Evolutionary conservation across 2,888 invertebrate species (phyloP), one percentile per base, ranked within the genome.

Genomic region (Eupithecia vulgata): DNA sequence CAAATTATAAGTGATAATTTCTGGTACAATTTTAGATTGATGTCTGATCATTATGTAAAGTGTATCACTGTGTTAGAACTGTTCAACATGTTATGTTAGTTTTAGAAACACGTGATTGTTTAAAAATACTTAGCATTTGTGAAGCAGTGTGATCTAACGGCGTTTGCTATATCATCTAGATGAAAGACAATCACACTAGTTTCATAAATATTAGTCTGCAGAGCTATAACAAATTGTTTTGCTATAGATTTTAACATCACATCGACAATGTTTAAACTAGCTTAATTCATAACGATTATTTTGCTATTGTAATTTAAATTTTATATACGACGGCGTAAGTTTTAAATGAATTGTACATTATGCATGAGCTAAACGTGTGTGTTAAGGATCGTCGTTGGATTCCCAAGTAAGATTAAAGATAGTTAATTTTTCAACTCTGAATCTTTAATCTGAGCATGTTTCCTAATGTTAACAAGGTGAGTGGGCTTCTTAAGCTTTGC

Each of bases 331-430:
- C 81, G 82, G 70, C 72, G 83, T 84, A 85, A 79, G 78, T 82
- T 74, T 79, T 78, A 79, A 77, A 81, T 83, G 81, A 81, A 79
- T 86, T 90, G 87, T 90, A 75, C 86, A 87, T 84, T 85, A 86
- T 87, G 83, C 80, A 87, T 83, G 82, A 83, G 81, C 83, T 81
- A 84, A 83, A 84, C 80, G 84, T 93, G 92, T 92, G 91, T 93
- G 83, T 83, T 84, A 88, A 91, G 92, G 94, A 94, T 94, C 94
- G 94, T 94, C 94, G 94, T 93, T 91, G 94, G 94, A 94, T 86
- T 88, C 88, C 89, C 93, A 92, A 93, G 94, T 93, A 93, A 94
- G 93, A 90, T 88, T 88, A 86, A 88, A 90, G 85, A 85, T 84
- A 85, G 82, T 85, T 84, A 83, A 83, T 87, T 87, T 85, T 82